Conservation (phyloP, 2,888 invertebrate species). For the Serripes groenlandicus region DNA sequence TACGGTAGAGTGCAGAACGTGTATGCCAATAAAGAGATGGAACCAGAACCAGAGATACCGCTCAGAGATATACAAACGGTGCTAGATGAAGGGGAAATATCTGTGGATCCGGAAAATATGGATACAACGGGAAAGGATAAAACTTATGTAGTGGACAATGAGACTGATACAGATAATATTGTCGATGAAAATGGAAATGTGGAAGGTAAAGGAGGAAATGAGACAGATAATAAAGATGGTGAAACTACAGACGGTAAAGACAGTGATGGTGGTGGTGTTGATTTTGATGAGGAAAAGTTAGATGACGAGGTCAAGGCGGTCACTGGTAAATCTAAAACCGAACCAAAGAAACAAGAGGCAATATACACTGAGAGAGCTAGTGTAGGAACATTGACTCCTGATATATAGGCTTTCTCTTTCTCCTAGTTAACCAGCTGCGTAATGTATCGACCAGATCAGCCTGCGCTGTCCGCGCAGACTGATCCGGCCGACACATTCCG, state of each 20-base stretch:
- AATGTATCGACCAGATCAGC: no score
- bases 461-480: no score
- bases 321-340: conserved; percentile 36
- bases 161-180: background rate
- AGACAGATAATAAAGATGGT: background rate
- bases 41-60: conserved; percentile 31
- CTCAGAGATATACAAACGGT: conserved; percentile 13
- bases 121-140: conserved; percentile 52
- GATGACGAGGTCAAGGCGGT: conserved; percentile 56
- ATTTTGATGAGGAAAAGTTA: conserved; percentile 46
- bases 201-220: background rate
- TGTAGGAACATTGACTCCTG: conserved; percentile 63
- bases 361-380: conserved; percentile 56
- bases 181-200: background rate
- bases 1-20: conserved; percentile 68
- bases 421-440: no score
- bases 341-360: conserved; percentile 38
- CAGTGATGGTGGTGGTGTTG: conserved; percentile 24
- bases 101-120: conserved; percentile 6
- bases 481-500: no score
- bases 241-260: background rate
- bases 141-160: conserved; percentile 51
- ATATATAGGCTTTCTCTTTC: conserved; percentile 53
- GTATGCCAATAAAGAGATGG: conserved; percentile 46
- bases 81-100: conserved; percentile 3